These are phyloP conservation scores for Caenorhabditis brenneri DNA, from an alignment of 1,140 invertebrate genomes.

Conservation along the genomic window DNA sequence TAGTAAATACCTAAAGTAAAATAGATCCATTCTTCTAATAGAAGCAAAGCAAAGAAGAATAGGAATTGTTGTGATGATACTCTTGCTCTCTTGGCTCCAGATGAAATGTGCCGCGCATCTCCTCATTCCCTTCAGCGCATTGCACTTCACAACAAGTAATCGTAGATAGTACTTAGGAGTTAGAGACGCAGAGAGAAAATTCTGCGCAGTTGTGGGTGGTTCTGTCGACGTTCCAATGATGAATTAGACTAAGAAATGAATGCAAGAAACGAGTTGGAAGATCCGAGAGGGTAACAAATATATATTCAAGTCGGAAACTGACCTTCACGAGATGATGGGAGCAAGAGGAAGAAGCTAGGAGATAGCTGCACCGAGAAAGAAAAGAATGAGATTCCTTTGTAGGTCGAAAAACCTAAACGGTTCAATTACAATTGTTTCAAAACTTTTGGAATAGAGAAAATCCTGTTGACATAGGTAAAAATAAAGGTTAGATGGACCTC, in stretches of 20 bases:
- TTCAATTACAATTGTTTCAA: too few species aligned
- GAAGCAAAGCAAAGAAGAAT: neutral
- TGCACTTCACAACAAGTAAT: constrained; percentile 33
- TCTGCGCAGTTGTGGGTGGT: neutral
- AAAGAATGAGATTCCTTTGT: too few species aligned
- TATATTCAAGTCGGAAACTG: too few species aligned
- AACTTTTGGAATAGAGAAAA: too few species aligned
- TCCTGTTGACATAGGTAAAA: too few species aligned
- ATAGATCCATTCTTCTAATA: too few species aligned
- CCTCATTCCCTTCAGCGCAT: neutral
- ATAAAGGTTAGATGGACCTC: too few species aligned
- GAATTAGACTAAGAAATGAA: constrained; percentile 32
- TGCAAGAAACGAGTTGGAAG: neutral
- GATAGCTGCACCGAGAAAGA: too few species aligned
- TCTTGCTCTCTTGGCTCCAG: constrained; percentile 20
- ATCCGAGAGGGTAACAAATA: neutral
- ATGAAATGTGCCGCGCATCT: constrained; percentile 36
- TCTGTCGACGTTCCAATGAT: constrained; percentile 35
- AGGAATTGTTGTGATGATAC: neutral
- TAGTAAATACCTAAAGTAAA: too few species aligned
- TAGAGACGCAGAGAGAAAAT: neutral
- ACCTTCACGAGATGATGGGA: too few species aligned
- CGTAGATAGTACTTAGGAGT: neutral
- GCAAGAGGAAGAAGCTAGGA: too few species aligned
- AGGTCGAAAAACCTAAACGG: too few species aligned